A percentile compares a stretch with the other conserved stretches of the same genome.
These are phyloP conservation scores for Limnothrissa miodon DNA, from an alignment of 2,113 vertebrate genomes.

Conservation along the genomic window DNA sequence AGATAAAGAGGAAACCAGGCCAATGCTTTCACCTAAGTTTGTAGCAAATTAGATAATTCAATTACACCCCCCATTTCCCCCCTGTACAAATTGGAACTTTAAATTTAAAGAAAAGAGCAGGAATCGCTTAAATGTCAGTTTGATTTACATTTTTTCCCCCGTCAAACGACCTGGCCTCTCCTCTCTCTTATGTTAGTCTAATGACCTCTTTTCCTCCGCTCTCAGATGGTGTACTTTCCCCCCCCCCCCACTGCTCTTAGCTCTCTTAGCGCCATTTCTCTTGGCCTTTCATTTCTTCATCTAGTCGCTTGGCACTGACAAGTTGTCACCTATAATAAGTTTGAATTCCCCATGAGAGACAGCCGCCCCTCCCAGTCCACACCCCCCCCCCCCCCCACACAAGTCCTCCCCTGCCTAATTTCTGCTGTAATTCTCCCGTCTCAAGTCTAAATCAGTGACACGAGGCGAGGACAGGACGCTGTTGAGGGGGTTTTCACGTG, in stretches of 20 bases:
- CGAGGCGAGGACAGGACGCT: neutral
- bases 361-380: conserved; percentile 50
- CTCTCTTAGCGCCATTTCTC: conserved; percentile 22
- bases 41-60: neutral
- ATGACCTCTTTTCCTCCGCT: conserved; percentile 54
- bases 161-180: conserved; percentile 21
- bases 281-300: conserved; percentile 49
- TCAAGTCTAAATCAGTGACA: neutral
- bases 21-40: neutral
- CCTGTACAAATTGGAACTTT: neutral
- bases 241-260: neutral
- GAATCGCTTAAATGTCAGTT: neutral
- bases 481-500: neutral
- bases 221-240: conserved; percentile 50
- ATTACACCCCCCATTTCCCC: neutral
- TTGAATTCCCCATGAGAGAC: conserved; percentile 74
- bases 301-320: conserved; percentile 71
- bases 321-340: conserved; percentile 80
- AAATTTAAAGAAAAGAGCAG: neutral
- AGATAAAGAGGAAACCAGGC: neutral
- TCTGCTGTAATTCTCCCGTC: conserved; percentile 66
- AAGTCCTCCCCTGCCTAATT: conserved; percentile 65
- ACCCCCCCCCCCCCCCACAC: neutral
- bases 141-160: neutral
- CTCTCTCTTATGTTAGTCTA: conserved; percentile 27